Percentiles rank a stretch among this genome's conserved stretches.
Evolutionary conservation across 2,888 invertebrate genomes (phyloP).

Genomic region (Petrolisthes cinctipes): DNA sequence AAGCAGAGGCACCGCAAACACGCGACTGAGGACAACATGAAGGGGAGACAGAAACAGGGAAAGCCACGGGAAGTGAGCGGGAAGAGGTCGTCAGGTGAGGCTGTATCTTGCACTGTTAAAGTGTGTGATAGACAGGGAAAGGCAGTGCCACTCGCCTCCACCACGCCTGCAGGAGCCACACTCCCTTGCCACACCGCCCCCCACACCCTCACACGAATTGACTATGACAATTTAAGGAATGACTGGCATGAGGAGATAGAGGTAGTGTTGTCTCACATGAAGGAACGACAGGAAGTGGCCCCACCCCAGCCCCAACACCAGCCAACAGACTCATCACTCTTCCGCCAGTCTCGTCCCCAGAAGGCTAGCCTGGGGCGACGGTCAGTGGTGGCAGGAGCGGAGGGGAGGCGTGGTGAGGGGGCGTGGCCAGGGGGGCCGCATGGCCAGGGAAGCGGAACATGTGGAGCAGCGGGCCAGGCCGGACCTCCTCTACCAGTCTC

Average conservation of each 20-base stretch:
- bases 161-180: slow-evolving; percentile 30
- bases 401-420: slow-evolving; percentile 44
- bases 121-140: neutral
- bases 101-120: neutral
- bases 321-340: neutral
- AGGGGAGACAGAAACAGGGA: neutral
- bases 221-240: slow-evolving; percentile 35
- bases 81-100: neutral
- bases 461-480: slow-evolving; percentile 56
- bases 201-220: slow-evolving; percentile 43
- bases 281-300: neutral
- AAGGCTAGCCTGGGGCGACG: slow-evolving; percentile 12
- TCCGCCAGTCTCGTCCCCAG: slow-evolving; percentile 8
- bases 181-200: slow-evolving; percentile 32
- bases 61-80: neutral
- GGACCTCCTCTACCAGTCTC: slow-evolving; percentile 45
- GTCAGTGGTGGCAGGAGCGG: slow-evolving; percentile 24
- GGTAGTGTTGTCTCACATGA: neutral
- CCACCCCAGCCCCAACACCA: neutral
- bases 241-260: slow-evolving; percentile 14
- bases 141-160: neutral
- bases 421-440: slow-evolving; percentile 39
- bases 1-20: neutral
- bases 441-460: slow-evolving; percentile 51
- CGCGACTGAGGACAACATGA: neutral